These are phyloP conservation scores for Ooceraea biroi DNA, from an alignment of 1,140 invertebrate genomes.

Conservation along the genomic window DNA sequence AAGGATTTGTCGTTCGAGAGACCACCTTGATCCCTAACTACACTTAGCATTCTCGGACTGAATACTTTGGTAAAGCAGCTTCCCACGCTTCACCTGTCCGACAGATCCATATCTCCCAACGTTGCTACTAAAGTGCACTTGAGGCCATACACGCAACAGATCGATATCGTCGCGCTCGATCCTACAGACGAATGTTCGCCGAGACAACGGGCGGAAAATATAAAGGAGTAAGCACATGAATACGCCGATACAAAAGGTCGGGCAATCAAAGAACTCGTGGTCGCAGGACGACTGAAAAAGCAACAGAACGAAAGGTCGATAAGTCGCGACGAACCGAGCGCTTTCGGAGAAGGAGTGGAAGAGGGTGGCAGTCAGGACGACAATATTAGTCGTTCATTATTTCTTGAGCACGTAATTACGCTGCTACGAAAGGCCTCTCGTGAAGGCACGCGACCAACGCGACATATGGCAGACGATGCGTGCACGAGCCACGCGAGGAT, in stretches of 20 bases:
- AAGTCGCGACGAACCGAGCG: constrained; percentile 76
- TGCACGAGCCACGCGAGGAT: constrained; percentile 55
- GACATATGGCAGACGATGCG: constrained; percentile 80
- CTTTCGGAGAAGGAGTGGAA: constrained; percentile 24
- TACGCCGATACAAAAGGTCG: constrained; percentile 53
- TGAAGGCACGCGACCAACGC: constrained; percentile 82
- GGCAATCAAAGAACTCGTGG: constrained; percentile 75
- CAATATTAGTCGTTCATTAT: constrained; percentile 84
- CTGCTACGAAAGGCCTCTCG: constrained; percentile 77
- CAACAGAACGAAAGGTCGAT: constrained; percentile 83
- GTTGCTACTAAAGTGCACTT: constrained; percentile 17
- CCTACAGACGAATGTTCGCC: constrained; percentile 60
- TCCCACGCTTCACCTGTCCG: constrained; percentile 76
- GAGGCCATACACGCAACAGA: constrained; percentile 38
- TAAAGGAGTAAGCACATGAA: constrained; percentile 51
- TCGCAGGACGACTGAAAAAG: constrained; percentile 72
- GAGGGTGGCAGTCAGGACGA: constrained; percentile 68
- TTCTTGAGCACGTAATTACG: constrained; percentile 80
- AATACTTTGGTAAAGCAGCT: constrained; percentile 43
- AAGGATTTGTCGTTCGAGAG: not conserved
- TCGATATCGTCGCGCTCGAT: constrained; percentile 60
- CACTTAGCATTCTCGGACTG: constrained; percentile 5
- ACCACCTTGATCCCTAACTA: not conserved
- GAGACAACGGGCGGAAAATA: constrained; percentile 64
- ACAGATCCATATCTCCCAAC: constrained; percentile 69